Evolutionary conservation across 1,140 invertebrate species (phyloP).

Genomic region (Paralvinella palmiformis): DNA sequence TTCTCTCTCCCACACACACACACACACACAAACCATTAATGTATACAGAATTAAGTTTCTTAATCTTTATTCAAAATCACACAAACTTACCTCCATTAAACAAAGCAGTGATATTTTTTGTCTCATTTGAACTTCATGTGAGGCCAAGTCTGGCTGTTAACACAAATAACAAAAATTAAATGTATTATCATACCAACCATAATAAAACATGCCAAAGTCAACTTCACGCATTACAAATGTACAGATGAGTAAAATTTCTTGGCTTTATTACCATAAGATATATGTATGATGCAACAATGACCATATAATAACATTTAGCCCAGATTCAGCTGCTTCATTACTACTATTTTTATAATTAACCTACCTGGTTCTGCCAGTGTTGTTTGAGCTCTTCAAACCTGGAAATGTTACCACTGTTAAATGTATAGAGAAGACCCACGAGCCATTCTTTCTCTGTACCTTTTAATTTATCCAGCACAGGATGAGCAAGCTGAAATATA

Average conservation of each 20-base stretch:
- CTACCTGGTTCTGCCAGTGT: slow-evolving; percentile 65
- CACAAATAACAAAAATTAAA: too few species aligned
- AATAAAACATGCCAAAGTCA: too few species aligned
- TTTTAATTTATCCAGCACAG: slow-evolving; percentile 77
- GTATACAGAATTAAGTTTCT: too few species aligned
- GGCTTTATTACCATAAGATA: too few species aligned
- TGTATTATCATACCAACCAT: too few species aligned
- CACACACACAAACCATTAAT: too few species aligned
- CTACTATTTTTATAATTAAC: background rate
- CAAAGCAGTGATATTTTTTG: slow-evolving; percentile 93
- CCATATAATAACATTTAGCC: too few species aligned
- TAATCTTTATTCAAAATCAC: too few species aligned
- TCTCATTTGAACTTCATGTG: slow-evolving; percentile 73
- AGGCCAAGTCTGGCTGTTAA: slow-evolving; percentile 71
- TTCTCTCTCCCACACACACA: too few species aligned
- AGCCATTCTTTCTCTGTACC: slow-evolving; percentile 82
- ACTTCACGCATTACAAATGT: too few species aligned
- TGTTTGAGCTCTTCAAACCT: slow-evolving; percentile 77
- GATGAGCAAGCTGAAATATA: slow-evolving; percentile 73
- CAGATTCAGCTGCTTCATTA: background rate
- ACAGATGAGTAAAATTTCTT: too few species aligned
- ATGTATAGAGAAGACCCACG: slow-evolving; percentile 80
- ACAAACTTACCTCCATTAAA: slow-evolving; percentile 80
- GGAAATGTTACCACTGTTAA: slow-evolving; percentile 84
- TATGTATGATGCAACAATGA: too few species aligned